Percentiles rank a stretch among this genome's conserved stretches.
Conservation (phyloP, 2,888 invertebrate genomes). For the Agriopis leucophaearia region DNA sequence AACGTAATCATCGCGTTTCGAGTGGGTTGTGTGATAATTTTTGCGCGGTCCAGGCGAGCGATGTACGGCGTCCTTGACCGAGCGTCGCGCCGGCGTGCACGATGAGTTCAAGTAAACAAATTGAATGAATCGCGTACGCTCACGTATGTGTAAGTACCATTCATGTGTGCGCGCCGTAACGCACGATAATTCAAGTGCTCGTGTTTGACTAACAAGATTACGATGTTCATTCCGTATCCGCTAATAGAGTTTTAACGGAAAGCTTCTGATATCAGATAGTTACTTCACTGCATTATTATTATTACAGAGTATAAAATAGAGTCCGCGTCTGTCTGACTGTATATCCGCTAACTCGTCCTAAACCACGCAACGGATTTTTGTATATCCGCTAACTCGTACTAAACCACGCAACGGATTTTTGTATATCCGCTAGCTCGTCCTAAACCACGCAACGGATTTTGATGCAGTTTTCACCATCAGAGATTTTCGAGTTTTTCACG, state of each 20-base stretch:
- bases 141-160: slow-evolving; percentile 76
- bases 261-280: slow-evolving; percentile 28
- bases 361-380: too few relatives aligned
- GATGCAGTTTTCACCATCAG: too few relatives aligned
- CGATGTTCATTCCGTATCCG: slow-evolving; percentile 44
- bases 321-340: too few relatives aligned
- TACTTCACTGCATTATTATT: slow-evolving; percentile 5
- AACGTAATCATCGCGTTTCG: slow-evolving; percentile 54
- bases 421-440: too few relatives aligned
- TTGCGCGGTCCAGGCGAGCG: slow-evolving; percentile 65
- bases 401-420: too few relatives aligned
- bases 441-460: too few relatives aligned
- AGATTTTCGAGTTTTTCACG: too few relatives aligned
- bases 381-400: too few relatives aligned
- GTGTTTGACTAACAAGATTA: slow-evolving; percentile 73
- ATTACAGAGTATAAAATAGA: too few relatives aligned
- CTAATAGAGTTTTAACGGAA: slow-evolving; percentile 39
- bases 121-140: slow-evolving; percentile 84
- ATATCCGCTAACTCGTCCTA: too few relatives aligned
- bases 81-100: slow-evolving; percentile 67
- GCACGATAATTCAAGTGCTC: slow-evolving; percentile 77
- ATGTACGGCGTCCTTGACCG: slow-evolving; percentile 81
- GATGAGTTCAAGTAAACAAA: slow-evolving; percentile 77
- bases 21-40: slow-evolving; percentile 52
- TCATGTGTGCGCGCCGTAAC: slow-evolving; percentile 80